A percentile compares a stretch with the other conserved stretches of the same genome.
These are phyloP conservation scores for Melanostigma gelatinosum DNA, from an alignment of 2,113 vertebrate species.

Conservation along the genomic window DNA sequence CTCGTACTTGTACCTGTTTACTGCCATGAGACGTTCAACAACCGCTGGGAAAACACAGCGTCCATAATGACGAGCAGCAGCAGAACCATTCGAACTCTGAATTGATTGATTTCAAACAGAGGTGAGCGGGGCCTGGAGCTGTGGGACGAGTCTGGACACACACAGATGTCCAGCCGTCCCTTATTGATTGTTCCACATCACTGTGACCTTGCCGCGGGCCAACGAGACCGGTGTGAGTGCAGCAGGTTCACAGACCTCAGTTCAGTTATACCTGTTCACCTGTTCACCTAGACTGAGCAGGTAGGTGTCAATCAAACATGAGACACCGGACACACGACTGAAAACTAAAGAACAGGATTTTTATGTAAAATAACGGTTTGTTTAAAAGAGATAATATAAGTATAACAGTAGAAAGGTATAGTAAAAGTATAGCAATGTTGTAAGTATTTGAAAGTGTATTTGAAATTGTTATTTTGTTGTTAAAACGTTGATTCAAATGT, in stretches of 20 bases:
- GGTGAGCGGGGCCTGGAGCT: not conserved
- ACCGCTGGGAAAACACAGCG: not conserved
- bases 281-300: too few relatives aligned
- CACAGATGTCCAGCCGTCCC: constrained; percentile 77
- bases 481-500: too few relatives aligned
- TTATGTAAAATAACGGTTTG: not conserved
- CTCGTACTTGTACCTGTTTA: too few relatives aligned
- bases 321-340: not conserved
- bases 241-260: not conserved
- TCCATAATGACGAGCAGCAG: not conserved
- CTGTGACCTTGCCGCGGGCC: constrained; percentile 74
- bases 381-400: not conserved
- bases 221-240: constrained; percentile 26
- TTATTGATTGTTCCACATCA: constrained; percentile 81
- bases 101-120: not conserved
- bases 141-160: constrained; percentile 52
- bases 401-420: not conserved
- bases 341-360: not conserved
- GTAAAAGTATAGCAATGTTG: not conserved
- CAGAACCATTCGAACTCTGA: not conserved
- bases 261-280: not conserved
- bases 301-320: not conserved
- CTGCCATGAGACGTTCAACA: not conserved
- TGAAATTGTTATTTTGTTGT: too few relatives aligned
- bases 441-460: too few relatives aligned